Evolutionary conservation across 2,113 vertebrate species (phyloP).

Genomic region (Brachirus orientalis): DNA sequence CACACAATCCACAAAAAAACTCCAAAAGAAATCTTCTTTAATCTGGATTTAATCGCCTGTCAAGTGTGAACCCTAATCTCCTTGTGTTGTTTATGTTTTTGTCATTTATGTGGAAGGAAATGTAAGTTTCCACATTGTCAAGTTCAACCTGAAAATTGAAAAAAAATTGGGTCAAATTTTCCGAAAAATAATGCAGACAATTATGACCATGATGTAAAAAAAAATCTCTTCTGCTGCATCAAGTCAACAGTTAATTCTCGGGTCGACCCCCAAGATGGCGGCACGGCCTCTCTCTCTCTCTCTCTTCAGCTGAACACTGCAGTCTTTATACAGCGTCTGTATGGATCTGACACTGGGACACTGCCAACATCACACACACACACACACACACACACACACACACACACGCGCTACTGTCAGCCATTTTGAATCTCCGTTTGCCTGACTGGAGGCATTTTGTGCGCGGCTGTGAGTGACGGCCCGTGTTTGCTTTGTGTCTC

Average conservation of each 20-base stretch:
- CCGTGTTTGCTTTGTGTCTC: constrained; percentile 40
- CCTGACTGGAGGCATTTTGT: constrained; percentile 73
- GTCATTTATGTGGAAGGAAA: too few species aligned
- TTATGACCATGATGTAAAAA: neutral
- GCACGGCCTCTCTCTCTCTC: neutral
- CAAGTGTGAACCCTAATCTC: too few species aligned
- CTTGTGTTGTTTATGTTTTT: too few species aligned
- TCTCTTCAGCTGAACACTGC: constrained; percentile 48
- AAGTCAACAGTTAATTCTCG: neutral
- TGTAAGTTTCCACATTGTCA: too few species aligned
- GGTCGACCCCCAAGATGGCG: constrained; percentile 39
- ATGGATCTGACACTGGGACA: constrained; percentile 56
- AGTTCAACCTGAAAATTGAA: too few species aligned
- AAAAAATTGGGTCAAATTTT: too few species aligned
- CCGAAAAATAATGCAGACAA: neutral
- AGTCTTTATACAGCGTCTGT: constrained; percentile 66
- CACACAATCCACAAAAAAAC: too few species aligned
- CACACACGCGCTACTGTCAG: constrained; percentile 44
- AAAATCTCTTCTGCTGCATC: neutral
- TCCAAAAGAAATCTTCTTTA: too few species aligned
- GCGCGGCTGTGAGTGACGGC: constrained; percentile 56
- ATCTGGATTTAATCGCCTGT: too few species aligned
- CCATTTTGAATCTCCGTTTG: constrained; percentile 67
- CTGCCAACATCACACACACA: constrained; percentile 67
- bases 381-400: constrained; percentile 40